Conservation (phyloP, 2,113 vertebrate species). For the Symphodus melops region DNA sequence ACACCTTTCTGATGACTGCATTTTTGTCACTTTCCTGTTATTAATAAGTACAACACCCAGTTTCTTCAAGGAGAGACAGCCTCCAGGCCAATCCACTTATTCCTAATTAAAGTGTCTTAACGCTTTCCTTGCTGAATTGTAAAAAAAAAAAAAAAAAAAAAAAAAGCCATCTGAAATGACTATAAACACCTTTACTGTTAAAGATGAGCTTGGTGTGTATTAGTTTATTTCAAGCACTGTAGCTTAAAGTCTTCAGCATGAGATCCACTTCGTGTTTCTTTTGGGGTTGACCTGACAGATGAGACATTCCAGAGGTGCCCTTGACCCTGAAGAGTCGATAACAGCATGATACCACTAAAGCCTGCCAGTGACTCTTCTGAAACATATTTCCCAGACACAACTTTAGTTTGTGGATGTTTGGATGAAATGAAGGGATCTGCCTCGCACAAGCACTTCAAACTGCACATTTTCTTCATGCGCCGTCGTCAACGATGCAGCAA, state of each 20-base stretch:
- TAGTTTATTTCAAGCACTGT: background rate
- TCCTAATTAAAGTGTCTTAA: background rate
- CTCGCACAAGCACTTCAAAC: background rate
- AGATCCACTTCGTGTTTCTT: background rate
- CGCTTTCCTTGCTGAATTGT: background rate
- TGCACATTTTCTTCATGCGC: background rate
- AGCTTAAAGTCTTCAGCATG: background rate
- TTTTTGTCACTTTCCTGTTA: background rate
- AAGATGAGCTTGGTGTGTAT: background rate
- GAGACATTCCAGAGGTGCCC: constrained; percentile 1
- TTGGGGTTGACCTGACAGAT: background rate
- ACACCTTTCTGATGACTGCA: background rate
- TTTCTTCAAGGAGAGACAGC: background rate
- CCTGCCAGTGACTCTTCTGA: background rate
- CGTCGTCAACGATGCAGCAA: background rate
- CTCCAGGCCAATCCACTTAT: background rate
- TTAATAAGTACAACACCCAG: background rate
- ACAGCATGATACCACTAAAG: background rate
- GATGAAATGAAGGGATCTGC: background rate
- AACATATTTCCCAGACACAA: background rate
- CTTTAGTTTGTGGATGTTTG: background rate
- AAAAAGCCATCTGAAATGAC: too few species aligned
- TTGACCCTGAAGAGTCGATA: background rate
- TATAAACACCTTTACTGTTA: background rate
- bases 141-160: too few species aligned